Percentiles rank a stretch among this genome's conserved stretches.
These are phyloP conservation scores for Ochotona princeps DNA, from an alignment of 2,113 vertebrate genomes.

Conservation along the genomic window DNA sequence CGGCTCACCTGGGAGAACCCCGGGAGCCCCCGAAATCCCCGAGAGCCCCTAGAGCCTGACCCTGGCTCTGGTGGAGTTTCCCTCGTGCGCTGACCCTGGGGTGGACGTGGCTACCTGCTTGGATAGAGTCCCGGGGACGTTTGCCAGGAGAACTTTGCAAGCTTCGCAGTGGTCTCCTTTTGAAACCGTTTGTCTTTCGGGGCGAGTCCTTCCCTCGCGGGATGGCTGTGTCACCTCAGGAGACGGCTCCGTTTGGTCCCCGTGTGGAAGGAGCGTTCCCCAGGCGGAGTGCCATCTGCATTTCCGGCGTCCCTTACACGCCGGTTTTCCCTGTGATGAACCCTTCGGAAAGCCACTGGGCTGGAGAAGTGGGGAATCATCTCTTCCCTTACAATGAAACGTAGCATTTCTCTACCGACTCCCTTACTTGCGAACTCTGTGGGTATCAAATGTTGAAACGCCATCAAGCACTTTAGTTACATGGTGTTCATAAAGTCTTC, in stretches of 20 bases:
- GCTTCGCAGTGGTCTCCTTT: not conserved
- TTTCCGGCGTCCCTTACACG: conserved; percentile 45
- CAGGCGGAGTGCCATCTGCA: conserved; percentile 47
- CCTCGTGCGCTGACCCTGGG: not conserved
- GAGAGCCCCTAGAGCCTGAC: no score
- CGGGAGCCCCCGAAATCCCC: not conserved
- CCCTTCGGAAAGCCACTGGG: conserved; percentile 27
- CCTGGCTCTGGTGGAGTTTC: not conserved
- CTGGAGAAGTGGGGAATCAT: conserved; percentile 19
- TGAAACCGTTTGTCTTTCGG: not conserved
- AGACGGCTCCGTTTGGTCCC: conserved; percentile 28
- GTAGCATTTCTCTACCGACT: not conserved
- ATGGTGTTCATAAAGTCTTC: conserved; percentile 24
- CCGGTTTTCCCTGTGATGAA: conserved; percentile 1
- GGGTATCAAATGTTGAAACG: not conserved
- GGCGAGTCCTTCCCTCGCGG: not conserved
- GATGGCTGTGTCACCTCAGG: not conserved
- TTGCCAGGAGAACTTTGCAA: conserved; percentile 66
- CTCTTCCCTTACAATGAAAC: not conserved
- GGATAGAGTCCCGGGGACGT: not conserved
- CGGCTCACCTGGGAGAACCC: conserved; percentile 33
- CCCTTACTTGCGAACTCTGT: not conserved
- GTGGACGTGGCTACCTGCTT: not conserved
- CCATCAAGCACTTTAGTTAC: not conserved
- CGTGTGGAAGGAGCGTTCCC: not conserved